A percentile compares a stretch with the other conserved stretches of the same genome.
These are phyloP conservation scores for Malurus splendens DNA, from an alignment of 2,797 vertebrate genomes.

Conservation along the genomic window DNA sequence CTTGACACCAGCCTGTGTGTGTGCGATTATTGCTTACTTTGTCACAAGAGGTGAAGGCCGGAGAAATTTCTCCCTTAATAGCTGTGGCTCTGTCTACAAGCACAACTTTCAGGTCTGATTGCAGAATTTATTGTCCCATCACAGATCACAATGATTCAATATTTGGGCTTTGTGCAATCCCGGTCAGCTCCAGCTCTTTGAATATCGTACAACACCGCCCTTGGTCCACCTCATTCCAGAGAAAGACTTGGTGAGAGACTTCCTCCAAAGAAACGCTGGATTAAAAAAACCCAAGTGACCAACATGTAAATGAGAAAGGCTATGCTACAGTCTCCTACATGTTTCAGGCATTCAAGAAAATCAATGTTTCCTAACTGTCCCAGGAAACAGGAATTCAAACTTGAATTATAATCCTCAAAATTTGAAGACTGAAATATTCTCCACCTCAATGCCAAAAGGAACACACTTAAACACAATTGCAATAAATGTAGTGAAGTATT, in stretches of 20 bases:
- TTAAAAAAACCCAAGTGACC: not conserved
- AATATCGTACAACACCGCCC: not conserved
- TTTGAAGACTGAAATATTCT: not conserved
- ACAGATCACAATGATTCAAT: not conserved
- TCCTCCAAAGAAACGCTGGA: not conserved
- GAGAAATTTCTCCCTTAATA: not conserved
- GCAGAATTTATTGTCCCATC: not conserved
- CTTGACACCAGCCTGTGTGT: not conserved
- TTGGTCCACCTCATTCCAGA: not conserved
- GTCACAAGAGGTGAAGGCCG: not conserved
- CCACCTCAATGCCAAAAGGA: not conserved
- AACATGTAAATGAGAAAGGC: not conserved
- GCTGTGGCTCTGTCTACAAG: not conserved
- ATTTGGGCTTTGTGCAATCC: not conserved
- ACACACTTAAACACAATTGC: not conserved
- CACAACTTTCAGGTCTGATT: not conserved
- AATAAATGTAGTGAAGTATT: not conserved
- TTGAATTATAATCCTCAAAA: not conserved
- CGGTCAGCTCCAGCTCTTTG: not conserved
- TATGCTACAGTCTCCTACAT: not conserved
- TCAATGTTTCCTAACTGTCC: not conserved
- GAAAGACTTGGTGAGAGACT: not conserved
- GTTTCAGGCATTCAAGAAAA: not conserved
- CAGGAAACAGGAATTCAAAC: not conserved
- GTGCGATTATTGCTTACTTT: not conserved